Conservation (phyloP, 2,113 vertebrate species). For the Pomatostomus ruficeps region DNA sequence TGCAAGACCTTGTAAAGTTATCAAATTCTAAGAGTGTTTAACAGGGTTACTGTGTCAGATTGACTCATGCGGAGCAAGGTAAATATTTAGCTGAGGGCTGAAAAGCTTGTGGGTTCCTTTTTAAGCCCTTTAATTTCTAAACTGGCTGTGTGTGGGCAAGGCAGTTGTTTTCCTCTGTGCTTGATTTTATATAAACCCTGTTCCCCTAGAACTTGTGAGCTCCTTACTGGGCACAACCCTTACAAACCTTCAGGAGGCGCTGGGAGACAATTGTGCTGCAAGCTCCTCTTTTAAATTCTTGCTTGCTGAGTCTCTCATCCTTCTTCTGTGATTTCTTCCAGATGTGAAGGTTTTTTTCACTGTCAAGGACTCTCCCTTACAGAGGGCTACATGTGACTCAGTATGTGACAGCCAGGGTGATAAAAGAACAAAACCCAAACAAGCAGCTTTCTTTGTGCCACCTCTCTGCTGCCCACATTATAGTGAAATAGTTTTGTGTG, state of each 20-base stretch:
- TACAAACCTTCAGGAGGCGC: neutral
- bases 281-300: neutral
- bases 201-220: neutral
- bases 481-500: neutral
- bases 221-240: neutral
- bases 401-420: neutral
- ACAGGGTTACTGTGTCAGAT: neutral
- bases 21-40: neutral
- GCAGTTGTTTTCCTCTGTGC: neutral
- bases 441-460: neutral
- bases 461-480: neutral
- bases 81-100: neutral
- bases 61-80: neutral
- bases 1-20: rapidly evolving
- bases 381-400: neutral
- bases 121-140: neutral
- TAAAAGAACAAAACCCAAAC: neutral
- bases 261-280: neutral
- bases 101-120: neutral
- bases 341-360: neutral
- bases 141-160: neutral
- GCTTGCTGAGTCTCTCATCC: neutral
- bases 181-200: neutral
- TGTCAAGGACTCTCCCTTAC: neutral
- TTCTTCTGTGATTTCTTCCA: neutral